Evolutionary conservation across 2,797 vertebrate species (phyloP).

Genomic region (Anolis apletophallus): DNA sequence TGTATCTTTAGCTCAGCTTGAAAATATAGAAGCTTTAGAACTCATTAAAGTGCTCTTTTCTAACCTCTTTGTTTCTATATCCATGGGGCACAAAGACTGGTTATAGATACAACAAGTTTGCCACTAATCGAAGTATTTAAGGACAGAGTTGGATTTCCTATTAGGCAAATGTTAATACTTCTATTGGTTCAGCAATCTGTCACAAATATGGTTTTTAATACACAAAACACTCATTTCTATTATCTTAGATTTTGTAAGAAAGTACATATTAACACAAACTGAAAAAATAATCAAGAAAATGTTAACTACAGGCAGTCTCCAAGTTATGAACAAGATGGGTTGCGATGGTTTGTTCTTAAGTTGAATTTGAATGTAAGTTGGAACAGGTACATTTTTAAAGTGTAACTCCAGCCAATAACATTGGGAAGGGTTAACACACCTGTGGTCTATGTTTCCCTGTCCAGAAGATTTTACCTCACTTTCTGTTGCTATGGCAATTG

Average conservation of each 20-base stretch:
- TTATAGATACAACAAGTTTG: background rate
- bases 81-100: background rate
- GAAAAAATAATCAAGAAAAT: background rate
- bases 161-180: background rate
- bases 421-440: too few relatives aligned
- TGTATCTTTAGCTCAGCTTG: background rate
- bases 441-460: too few relatives aligned
- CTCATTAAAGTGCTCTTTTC: background rate
- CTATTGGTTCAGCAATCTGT: background rate
- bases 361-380: too few relatives aligned
- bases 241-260: background rate
- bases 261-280: background rate
- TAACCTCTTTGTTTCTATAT: background rate
- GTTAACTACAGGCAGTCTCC: background rate
- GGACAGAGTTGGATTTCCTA: background rate
- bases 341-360: too few relatives aligned
- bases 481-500: too few relatives aligned
- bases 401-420: too few relatives aligned
- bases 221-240: background rate
- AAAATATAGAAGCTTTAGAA: background rate
- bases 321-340: too few relatives aligned
- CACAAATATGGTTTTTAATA: background rate
- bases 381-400: too few relatives aligned
- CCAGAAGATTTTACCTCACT: too few relatives aligned
- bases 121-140: too few relatives aligned